Conservation (phyloP, 2,888 invertebrate species). For the Linyphia triangularis region DNA sequence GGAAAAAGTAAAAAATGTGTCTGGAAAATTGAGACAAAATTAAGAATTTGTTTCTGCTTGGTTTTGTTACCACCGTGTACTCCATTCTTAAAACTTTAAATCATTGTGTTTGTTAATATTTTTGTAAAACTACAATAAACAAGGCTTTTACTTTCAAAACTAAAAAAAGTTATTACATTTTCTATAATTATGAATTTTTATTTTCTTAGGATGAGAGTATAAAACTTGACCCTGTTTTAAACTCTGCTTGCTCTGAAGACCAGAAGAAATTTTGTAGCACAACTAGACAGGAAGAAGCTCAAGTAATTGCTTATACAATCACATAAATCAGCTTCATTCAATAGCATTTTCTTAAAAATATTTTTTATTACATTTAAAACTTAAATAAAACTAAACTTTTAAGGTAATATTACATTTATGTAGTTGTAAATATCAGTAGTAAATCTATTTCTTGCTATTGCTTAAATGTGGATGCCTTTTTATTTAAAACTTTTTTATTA, state of each 20-base stretch:
- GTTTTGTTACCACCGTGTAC: no score
- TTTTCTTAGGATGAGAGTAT: constrained; percentile 89
- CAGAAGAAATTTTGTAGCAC: constrained; percentile 79
- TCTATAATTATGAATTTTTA: not conserved
- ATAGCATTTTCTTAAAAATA: not conserved
- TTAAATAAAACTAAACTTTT: not conserved
- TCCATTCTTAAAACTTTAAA: no score
- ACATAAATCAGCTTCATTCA: not conserved
- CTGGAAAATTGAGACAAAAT: no score
- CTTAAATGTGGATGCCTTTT: no score
- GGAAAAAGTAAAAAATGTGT: no score
- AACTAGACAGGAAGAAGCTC: constrained; percentile 79
- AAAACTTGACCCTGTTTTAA: constrained; percentile 86
- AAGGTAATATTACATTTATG: not conserved
- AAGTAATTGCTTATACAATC: constrained; percentile 77
- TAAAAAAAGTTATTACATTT: no score
- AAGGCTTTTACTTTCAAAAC: no score
- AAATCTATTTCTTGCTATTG: not conserved
- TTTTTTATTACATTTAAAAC: not conserved
- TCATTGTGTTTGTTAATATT: no score
- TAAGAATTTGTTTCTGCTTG: no score
- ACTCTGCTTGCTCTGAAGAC: constrained; percentile 80
- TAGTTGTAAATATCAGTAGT: not conserved
- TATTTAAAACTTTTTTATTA: no score
- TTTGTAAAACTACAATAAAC: no score